Base-by-base conservation (phyloP, 2,113 vertebrate species). In the Bambusicola thoracicus region DNA sequence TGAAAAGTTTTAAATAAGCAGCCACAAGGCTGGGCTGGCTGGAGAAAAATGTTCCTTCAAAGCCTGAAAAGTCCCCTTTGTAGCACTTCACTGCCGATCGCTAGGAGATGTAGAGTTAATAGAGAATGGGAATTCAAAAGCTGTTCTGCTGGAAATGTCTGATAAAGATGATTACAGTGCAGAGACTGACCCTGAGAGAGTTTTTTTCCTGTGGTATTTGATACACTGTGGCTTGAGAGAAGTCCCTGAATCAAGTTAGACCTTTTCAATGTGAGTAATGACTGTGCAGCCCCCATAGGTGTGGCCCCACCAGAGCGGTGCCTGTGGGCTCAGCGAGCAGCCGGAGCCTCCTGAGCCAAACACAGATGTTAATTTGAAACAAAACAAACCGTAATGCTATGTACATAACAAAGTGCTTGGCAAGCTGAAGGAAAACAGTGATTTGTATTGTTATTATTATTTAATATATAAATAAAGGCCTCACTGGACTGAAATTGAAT, bases 401-500 rank as follows among this genome's bases (percentile, higher is more conserved):
- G 77, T 92, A 88, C 93, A 83, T 93, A 94, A 86, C 81, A 51
- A 93, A 95, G 77, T 46, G 30, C 78, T 89, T 95, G 91, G 88
- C 94, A 94, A 70, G 87, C 74, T 76, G 76, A 87, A 81, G 89
- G 89, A 90, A 96, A 94, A 88, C 89, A 94, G 79, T 55, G 59
- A 68, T 89, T 94, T 89, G 86, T 96, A 74, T 69, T 89, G 85
- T 91, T 94, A 32, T 90, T 96, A 75, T 95, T 94, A 84, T 88
- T 94, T 94, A 61, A 94, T 77, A 86, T 41, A 94, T 89, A 90
- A 96, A 93, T 93, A 90, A 91, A 92, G 55, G 79, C 63, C 59
- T 92, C 89, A 29, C 76, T 86, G 94, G 94, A 56, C 89, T 73
- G 92, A 90, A 94, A 93, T 66, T 86, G 74, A 90, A 91, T 96